phyloP scores from a whole-genome alignment of 2,113 vertebrate genomes.

The Catagonus wagneri region DNA sequence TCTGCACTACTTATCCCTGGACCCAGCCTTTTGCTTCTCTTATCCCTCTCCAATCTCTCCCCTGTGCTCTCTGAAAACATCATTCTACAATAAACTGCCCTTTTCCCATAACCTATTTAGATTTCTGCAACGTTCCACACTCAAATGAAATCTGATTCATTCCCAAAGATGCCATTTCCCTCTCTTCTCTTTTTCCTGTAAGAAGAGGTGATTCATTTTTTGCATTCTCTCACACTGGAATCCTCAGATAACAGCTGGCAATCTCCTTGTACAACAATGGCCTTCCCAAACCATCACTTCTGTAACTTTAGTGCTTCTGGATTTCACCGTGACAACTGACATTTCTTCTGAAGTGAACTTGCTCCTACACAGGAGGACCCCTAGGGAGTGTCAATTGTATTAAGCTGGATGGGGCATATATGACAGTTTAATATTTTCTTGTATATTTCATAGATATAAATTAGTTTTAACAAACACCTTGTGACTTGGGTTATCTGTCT shows the following conservation, averaged over 20 bases:
- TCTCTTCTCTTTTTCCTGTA: not conserved
- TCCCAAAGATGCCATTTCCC: not conserved
- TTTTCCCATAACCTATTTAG: not conserved
- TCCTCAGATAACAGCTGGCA: not conserved
- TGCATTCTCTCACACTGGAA: not conserved
- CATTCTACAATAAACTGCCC: not conserved
- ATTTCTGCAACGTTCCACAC: not conserved
- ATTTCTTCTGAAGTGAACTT: not conserved
- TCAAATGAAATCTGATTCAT: not conserved
- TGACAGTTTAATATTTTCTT: not conserved
- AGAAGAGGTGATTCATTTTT: not conserved
- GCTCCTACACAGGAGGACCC: not conserved
- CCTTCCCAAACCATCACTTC: not conserved
- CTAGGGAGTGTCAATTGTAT: not conserved
- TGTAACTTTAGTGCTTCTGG: not conserved
- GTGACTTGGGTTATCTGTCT: not conserved
- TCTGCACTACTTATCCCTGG: not conserved
- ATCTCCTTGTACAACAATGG: not conserved
- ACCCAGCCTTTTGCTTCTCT: not conserved
- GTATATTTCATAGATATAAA: not conserved
- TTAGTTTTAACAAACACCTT: not conserved
- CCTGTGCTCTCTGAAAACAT: not conserved
- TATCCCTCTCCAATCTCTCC: not conserved
- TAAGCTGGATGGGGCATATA: not conserved
- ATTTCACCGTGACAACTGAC: not conserved